Evolutionary conservation across 2,797 vertebrate species (phyloP).

Genomic region (Tenualosa thibaudeaui): DNA sequence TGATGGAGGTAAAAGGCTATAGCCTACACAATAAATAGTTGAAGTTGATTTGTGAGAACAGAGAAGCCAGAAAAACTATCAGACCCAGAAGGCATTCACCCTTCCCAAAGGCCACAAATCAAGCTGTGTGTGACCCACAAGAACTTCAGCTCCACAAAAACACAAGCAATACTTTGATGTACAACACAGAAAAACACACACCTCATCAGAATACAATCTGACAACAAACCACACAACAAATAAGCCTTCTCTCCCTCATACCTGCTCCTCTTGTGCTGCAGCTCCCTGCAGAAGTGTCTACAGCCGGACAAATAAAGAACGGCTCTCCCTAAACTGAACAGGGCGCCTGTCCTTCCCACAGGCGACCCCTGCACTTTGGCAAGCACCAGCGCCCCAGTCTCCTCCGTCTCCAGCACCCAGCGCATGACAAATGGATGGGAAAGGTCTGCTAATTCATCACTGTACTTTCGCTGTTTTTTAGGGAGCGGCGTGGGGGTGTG

Average conservation of each 20-base stretch:
- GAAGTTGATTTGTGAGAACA: neutral
- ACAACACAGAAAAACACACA: neutral
- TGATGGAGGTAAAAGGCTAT: no score
- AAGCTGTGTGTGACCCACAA: neutral
- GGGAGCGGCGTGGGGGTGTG: slow-evolving; percentile 19
- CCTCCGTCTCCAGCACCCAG: slow-evolving; percentile 67
- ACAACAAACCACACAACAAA: neutral
- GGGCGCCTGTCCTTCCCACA: slow-evolving; percentile 33
- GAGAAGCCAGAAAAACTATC: neutral
- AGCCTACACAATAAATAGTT: no score
- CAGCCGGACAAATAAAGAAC: slow-evolving; percentile 4
- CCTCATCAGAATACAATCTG: neutral
- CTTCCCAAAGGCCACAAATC: neutral
- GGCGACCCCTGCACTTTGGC: slow-evolving; percentile 52
- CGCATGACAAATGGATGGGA: slow-evolving; percentile 79
- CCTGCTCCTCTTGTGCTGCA: neutral
- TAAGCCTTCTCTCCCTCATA: neutral
- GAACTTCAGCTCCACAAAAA: neutral
- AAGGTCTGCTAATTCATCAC: slow-evolving; percentile 81
- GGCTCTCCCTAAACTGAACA: neutral
- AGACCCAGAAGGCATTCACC: neutral
- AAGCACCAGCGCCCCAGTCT: slow-evolving; percentile 56
- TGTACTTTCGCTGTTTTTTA: slow-evolving; percentile 54
- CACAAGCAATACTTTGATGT: neutral
- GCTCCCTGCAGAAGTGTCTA: neutral